Conservation (phyloP, 2,113 vertebrate genomes). For the Limnothrissa miodon region DNA sequence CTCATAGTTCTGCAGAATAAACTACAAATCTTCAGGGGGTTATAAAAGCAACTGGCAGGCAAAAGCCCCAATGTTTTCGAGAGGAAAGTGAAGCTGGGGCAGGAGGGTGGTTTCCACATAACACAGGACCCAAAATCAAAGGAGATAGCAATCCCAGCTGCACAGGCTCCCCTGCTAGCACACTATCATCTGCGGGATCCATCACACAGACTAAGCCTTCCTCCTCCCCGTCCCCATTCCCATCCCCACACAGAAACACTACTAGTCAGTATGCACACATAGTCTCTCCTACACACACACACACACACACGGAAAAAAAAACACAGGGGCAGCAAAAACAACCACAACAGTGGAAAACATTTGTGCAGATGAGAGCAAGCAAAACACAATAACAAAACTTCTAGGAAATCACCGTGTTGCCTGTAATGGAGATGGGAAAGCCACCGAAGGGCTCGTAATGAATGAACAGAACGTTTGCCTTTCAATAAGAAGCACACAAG, state of each 20-base stretch:
- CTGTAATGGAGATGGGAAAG: not conserved
- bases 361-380: not conserved
- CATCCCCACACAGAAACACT: not conserved
- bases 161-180: conserved; percentile 53
- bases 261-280: not conserved
- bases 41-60: conserved; percentile 67
- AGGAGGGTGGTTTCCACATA: conserved; percentile 75
- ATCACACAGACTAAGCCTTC: conserved; percentile 38
- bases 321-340: not conserved
- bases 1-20: conserved; percentile 65
- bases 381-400: not conserved
- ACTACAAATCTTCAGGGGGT: conserved; percentile 59
- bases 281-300: not conserved
- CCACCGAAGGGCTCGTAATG: not conserved
- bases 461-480: not conserved
- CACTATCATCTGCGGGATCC: conserved; percentile 70
- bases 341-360: not conserved
- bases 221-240: not conserved
- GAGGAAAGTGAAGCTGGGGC: conserved; percentile 63
- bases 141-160: conserved; percentile 77
- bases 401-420: not conserved
- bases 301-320: not conserved
- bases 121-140: conserved; percentile 69
- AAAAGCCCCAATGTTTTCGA: conserved; percentile 58
- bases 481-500: not conserved